Base-by-base conservation (phyloP, 2,888 invertebrate genomes). In the Melitaea athalia region DNA sequence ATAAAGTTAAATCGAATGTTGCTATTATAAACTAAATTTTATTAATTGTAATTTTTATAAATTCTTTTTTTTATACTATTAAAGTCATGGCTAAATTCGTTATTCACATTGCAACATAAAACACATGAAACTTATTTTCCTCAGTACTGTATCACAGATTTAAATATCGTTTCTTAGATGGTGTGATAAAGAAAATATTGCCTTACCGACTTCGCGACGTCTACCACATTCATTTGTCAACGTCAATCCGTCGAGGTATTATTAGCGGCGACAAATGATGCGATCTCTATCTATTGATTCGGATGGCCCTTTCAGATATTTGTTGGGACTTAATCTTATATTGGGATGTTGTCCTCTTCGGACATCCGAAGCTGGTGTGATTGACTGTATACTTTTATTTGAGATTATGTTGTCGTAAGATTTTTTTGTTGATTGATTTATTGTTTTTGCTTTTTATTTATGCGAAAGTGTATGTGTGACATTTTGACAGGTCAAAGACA, bases 241-340 rank as follows among this genome's bases (percentile, higher is more conserved):
- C 45, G 67, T 67, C 67, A 49, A 45, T 42, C 42, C 49, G 50
- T n/a, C 59, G 17, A 59, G 5, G 57, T 42, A 57, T 57, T 57
- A 57, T 57, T 57, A 57, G 62, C 45, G 52, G 43, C 57, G 68
- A 68, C 68, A 68, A 68, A 68, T 64, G 59, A 63, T 47, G 50
- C 57, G 71, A 71, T 71, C 24, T 49, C 71, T 66, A 71, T 68
- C 71, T 68, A 68, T 66, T 62, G 68, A 66, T 65, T 65, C 62
- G 66, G 47, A 62, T 52, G 61, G 38, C 45, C 47, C 43, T 43
- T 55, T 42, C 42, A 10, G 57, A 15, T 57, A 59, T 55, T 42
- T 55, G 14, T 63, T 63, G 53, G 14, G 31, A 60, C 60, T 47
- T 55, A 55, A 55, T 55, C 33, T 33, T 55, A 31, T 55, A 55